Conservation (phyloP, 64 coral and sea anemone species). For the Cladopsammia gracilis region DNA sequence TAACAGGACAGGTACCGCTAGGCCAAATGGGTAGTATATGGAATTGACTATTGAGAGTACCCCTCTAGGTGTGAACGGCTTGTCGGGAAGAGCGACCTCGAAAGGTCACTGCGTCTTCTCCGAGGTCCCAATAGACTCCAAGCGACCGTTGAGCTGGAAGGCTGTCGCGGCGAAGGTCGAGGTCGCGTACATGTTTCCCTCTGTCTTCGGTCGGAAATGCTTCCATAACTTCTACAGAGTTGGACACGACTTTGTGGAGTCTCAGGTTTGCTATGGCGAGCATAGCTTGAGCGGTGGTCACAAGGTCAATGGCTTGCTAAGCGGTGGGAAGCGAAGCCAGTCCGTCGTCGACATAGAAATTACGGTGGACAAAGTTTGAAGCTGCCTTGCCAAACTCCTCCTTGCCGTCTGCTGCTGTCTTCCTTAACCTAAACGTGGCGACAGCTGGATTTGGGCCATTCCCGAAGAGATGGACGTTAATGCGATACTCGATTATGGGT, state of each 20-base stretch:
- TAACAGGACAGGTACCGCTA: background rate
- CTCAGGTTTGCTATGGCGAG: background rate
- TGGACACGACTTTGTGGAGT: background rate
- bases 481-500: slow-evolving; percentile 11
- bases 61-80: background rate
- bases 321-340: background rate
- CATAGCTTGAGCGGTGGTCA: background rate
- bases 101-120: background rate
- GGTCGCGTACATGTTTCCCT: background rate
- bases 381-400: background rate
- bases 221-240: background rate
- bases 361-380: slow-evolving; percentile 1
- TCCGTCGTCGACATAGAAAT: slow-evolving; percentile 17
- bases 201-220: slow-evolving; percentile 13
- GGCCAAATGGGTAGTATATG: slow-evolving; percentile 15
- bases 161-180: background rate
- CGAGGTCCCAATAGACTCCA: slow-evolving; percentile 29
- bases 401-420: background rate
- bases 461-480: too few relatives aligned
- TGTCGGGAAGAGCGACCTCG: background rate
- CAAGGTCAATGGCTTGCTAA: background rate
- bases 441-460: too few relatives aligned
- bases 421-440: too few relatives aligned
- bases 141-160: background rate
- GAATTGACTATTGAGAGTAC: background rate